Evolutionary conservation across 2,888 invertebrate species (phyloP), one percentile per base, ranked within the genome.

Genomic region (Stegana nigrithorax): DNA sequence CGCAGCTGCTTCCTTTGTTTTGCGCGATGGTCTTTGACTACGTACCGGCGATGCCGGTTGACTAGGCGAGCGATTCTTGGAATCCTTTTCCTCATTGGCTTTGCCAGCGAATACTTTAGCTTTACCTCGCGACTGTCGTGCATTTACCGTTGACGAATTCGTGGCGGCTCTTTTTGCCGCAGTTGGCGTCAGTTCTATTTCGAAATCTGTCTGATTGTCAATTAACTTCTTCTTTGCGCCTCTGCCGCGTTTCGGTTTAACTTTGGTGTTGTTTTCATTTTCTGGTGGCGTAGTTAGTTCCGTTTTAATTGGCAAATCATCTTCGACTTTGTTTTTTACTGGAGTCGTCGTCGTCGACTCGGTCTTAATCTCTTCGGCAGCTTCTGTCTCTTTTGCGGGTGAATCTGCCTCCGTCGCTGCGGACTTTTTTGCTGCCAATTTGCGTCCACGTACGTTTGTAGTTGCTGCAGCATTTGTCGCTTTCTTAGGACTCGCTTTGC

Each of bases 1-100:
- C 6, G 91, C 89, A 1, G 92, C 92, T 23, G 91, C 91, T 84
- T 92, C 91, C 82, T 92, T 93, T 0, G 92, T 92, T 83, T 91
- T 92, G 32, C 92, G 87, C 8, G 89, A 87, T 0, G 91, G 91
- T 42, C 91, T 74, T 64, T 82, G 80, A 51, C 64, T 72, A 4
- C 78, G 70, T n/a, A 67, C 66, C 23, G 69, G 81, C 78, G 67
- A 67, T n/a, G 67, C 67, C 23, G 69, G 81, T 79, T 68, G 67
- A 62, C 63, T 73, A 8, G 44, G 47, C 0, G 73, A 68, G 0
- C 65, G 68, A 6, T 55, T n/a, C 6, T 21, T 55, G 10, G 64
- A 59, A 17, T 36, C 44, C 10, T 47, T 39, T 1, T 50, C 47
- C 53, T 69, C 65, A 59, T 62, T 64, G 0, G 57, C 59, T 17